Evolutionary conservation across 2,888 invertebrate genomes (phyloP), one percentile per base, ranked within the genome.

Genomic region (Ormyrus labotus): DNA sequence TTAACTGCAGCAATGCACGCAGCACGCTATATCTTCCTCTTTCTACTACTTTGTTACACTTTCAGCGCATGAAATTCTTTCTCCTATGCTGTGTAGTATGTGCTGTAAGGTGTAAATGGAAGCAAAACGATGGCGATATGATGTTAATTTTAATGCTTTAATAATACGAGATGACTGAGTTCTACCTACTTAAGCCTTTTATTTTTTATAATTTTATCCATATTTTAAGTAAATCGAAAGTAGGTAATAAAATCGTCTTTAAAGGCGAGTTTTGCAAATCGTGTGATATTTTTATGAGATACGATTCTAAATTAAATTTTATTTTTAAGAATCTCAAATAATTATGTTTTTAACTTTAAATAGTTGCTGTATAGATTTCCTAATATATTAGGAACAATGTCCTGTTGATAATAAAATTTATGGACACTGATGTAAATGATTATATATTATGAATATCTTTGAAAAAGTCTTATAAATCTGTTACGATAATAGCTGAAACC

Each of bases 221-320:
- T 45, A 58, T 55, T 53, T 58, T 51, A 57, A 34, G 58, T 51
- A 9, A 51, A 13, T 53, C 60, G 47, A 13, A 34, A 13, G 6
- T 55, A 11, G 61, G 6, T 57, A 50, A 71, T 47, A 9, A 55
- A 73, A 61, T 34, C 45, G 58, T 63, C 10, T 34, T 34, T 34
- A 10, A 55, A 48, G 45, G 47, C 53, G 13, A 67, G 71, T 55
- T 34, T 72, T 69, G 61, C 58, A 13, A 74, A 61, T 70, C 34
- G 65, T 78, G 81, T 81, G 81, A 81, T 81, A 76, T 76, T 81
- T 78, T 78, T 81, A 81, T 34, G 55, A 74, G 50, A 19, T 70
- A 47, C 34, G 53, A 61, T 70, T 71, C 19, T 70, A 50, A n/a
- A 64, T 78, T 63, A 57, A 50, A 68, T 48, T 67, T 73, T 70